Percentiles rank a stretch among this genome's conserved stretches.
Conservation (phyloP, 1,140 invertebrate species). For the Macrostomum lignano region DNA sequence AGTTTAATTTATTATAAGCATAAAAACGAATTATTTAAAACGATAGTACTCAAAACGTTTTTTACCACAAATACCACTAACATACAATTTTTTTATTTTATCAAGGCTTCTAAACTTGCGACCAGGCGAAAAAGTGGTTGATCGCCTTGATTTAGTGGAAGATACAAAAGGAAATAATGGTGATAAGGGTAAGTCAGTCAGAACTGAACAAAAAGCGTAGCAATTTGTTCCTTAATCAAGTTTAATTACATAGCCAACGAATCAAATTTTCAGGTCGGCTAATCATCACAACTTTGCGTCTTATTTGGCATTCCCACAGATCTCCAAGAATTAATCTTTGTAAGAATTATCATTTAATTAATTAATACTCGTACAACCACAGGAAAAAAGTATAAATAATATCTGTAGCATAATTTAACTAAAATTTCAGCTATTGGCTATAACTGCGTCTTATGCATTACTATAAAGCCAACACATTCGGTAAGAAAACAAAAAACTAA, state of each 20-base stretch:
- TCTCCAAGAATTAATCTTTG: conserved; percentile 68
- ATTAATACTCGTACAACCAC: too few relatives aligned
- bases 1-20: too few relatives aligned
- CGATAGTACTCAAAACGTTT: too few relatives aligned
- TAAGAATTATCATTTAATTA: conserved; percentile 27
- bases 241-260: too few relatives aligned
- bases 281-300: conserved; percentile 55
- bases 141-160: conserved; percentile 66
- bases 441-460: conserved; percentile 49
- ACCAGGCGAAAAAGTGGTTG: conserved; percentile 57
- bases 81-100: too few relatives aligned
- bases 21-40: too few relatives aligned
- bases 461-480: conserved; percentile 53
- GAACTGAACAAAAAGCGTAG: neutral
- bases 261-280: conserved; percentile 40
- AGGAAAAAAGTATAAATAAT: too few relatives aligned
- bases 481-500: conserved; percentile 32
- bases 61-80: too few relatives aligned
- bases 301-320: conserved; percentile 62
- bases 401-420: too few relatives aligned
- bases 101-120: too few relatives aligned
- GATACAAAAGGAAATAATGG: conserved; percentile 89
- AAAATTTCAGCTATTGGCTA: conserved; percentile 52
- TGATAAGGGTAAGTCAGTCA: conserved; percentile 43
- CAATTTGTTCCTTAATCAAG: neutral